phyloP scores from a whole-genome alignment of 37 sponge, comb jelly and placozoan species.

The Chondrilla cf. caribensis region DNA sequence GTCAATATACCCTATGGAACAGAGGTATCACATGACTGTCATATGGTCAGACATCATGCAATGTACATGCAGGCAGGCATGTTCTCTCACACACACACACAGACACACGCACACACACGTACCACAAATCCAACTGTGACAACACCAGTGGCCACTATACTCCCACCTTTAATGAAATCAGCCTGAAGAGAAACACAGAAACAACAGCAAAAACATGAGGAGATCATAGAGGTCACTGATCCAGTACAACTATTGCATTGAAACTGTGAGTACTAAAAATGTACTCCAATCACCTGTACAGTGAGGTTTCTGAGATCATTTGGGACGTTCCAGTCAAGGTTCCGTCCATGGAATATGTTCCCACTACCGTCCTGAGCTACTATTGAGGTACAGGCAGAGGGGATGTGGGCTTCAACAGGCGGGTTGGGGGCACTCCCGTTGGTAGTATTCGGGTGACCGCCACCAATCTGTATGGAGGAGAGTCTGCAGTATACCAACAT shows the following conservation, averaged over 20 bases:
- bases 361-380: slow-evolving; percentile 48
- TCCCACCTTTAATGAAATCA: slow-evolving; percentile 29
- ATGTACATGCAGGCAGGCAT: background rate
- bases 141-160: slow-evolving; percentile 44
- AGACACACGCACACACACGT: no score
- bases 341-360: slow-evolving; percentile 52
- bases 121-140: slow-evolving; percentile 63
- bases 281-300: slow-evolving; percentile 44
- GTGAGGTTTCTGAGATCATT: slow-evolving; percentile 56
- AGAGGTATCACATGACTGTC: background rate
- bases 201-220: background rate
- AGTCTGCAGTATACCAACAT: no score
- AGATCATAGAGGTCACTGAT: background rate
- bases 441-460: slow-evolving; percentile 68
- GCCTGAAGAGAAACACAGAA: slow-evolving; percentile 27
- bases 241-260: background rate
- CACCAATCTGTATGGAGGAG: slow-evolving; percentile 61
- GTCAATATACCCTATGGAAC: slow-evolving; percentile 50
- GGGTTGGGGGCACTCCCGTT: slow-evolving; percentile 16
- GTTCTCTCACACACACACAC: no score
- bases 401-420: background rate
- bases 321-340: slow-evolving; percentile 76
- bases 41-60: background rate
- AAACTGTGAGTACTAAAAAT: background rate
- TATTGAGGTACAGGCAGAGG: slow-evolving; percentile 65